Evolutionary conservation across 2,888 invertebrate genomes (phyloP).

Genomic region (Rhogogaster chlorosoma): DNA sequence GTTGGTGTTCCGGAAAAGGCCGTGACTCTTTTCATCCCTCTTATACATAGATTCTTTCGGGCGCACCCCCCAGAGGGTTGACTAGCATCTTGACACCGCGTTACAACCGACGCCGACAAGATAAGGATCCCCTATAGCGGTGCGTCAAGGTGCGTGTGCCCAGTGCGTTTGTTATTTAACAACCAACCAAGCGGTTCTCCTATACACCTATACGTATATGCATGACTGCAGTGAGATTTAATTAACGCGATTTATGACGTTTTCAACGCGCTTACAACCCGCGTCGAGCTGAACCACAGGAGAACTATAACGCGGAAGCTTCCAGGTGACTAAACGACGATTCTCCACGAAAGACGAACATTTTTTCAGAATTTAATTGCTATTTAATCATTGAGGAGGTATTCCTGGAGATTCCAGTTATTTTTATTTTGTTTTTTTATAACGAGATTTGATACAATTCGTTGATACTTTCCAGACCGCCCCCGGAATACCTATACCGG

Average conservation of each 20-base stretch:
- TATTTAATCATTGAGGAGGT: not conserved
- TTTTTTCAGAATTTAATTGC: not conserved
- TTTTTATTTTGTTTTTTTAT: no score
- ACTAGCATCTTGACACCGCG: slow-evolving; percentile 70
- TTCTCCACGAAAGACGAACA: not conserved
- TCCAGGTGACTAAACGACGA: not conserved
- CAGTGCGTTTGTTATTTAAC: slow-evolving; percentile 70
- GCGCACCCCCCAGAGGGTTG: slow-evolving; percentile 55
- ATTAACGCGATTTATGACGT: slow-evolving; percentile 69
- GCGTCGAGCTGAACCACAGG: slow-evolving; percentile 15
- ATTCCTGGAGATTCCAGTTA: not conserved
- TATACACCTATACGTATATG: slow-evolving; percentile 27
- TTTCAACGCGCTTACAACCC: slow-evolving; percentile 53
- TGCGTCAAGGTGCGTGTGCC: slow-evolving; percentile 69
- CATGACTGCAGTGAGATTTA: slow-evolving; percentile 65
- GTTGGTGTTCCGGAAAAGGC: slow-evolving; percentile 58
- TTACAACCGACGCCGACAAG: slow-evolving; percentile 64
- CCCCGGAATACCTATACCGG: slow-evolving; percentile 19
- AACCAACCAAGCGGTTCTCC: slow-evolving; percentile 14
- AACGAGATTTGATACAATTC: no score
- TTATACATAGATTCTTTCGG: slow-evolving; percentile 42
- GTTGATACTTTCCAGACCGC: not conserved
- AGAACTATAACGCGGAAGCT: not conserved
- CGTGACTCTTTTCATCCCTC: slow-evolving; percentile 53
- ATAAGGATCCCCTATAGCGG: slow-evolving; percentile 69